phyloP scores from a whole-genome alignment of 2,888 invertebrate genomes.

The Temnothorax ravouxi region DNA sequence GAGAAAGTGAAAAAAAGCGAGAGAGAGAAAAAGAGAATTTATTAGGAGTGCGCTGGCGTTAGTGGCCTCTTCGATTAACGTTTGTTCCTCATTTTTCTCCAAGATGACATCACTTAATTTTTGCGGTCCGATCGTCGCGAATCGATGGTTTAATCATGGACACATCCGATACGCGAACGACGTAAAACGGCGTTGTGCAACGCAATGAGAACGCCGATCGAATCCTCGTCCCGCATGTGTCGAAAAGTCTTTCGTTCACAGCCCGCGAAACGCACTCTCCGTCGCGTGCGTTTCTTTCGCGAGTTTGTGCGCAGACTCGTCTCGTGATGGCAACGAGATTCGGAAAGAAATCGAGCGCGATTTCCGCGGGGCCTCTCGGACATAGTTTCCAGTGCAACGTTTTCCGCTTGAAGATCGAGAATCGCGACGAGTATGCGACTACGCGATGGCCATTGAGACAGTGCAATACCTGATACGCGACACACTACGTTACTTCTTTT shows the following conservation, averaged over 20 bases:
- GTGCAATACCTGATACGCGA: conserved; percentile 76
- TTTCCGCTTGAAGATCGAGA: conserved; percentile 70
- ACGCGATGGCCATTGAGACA: conserved; percentile 77
- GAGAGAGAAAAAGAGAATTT: conserved; percentile 56
- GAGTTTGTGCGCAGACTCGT: not conserved
- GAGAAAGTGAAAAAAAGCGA: not conserved
- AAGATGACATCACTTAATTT: conserved; percentile 38
- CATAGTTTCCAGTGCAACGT: conserved; percentile 43
- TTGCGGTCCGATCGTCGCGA: conserved; percentile 30
- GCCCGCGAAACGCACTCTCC: not conserved
- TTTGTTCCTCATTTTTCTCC: conserved; percentile 35
- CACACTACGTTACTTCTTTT: conserved; percentile 30
- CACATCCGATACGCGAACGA: conserved; percentile 14
- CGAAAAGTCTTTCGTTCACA: not conserved
- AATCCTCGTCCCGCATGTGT: not conserved
- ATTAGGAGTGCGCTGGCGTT: conserved; percentile 79
- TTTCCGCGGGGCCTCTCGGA: conserved; percentile 1
- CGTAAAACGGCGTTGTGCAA: not conserved
- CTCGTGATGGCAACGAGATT: not conserved
- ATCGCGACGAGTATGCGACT: conserved; percentile 64
- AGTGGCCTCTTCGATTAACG: conserved; percentile 45
- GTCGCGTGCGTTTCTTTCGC: not conserved
- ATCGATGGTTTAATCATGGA: conserved; percentile 38
- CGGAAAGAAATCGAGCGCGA: not conserved
- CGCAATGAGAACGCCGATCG: not conserved